phyloP scores from a whole-genome alignment of 2,797 vertebrate genomes.

The Valencia hispanica region DNA sequence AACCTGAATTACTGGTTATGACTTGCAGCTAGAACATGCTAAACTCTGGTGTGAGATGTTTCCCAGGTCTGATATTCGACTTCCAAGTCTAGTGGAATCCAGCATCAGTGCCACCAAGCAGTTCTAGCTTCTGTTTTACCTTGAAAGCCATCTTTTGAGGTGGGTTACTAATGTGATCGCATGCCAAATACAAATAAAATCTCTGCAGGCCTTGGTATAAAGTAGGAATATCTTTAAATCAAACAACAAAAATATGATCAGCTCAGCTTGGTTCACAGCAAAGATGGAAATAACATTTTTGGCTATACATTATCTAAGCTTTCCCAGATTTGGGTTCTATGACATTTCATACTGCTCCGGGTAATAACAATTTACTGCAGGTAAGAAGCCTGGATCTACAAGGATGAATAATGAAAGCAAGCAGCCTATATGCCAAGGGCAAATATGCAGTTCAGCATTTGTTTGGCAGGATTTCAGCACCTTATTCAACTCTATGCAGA shows the following conservation, averaged over 20 bases:
- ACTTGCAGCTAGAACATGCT: background rate
- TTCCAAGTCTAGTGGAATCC: background rate
- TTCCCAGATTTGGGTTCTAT: background rate
- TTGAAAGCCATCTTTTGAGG: background rate
- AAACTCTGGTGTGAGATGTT: background rate
- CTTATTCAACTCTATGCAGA: conserved; percentile 53
- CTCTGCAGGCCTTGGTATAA: background rate
- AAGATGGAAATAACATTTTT: background rate
- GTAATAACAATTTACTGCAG: conserved; percentile 11
- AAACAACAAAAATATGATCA: background rate
- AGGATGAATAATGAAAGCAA: conserved; percentile 52
- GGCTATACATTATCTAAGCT: background rate
- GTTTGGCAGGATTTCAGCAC: conserved; percentile 64
- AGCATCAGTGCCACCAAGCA: background rate
- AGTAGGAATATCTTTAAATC: background rate
- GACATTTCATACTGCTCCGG: background rate
- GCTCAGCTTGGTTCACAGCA: background rate
- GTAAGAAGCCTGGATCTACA: conserved; percentile 27
- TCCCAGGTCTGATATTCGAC: background rate
- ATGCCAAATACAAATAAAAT: background rate
- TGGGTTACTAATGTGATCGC: background rate
- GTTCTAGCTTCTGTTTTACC: background rate
- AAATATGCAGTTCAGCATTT: conserved; percentile 56
- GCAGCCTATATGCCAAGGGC: conserved; percentile 52
- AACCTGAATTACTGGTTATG: background rate